phyloP scores from a whole-genome alignment of 2,888 invertebrate species.

The Conistra vaccinii region DNA sequence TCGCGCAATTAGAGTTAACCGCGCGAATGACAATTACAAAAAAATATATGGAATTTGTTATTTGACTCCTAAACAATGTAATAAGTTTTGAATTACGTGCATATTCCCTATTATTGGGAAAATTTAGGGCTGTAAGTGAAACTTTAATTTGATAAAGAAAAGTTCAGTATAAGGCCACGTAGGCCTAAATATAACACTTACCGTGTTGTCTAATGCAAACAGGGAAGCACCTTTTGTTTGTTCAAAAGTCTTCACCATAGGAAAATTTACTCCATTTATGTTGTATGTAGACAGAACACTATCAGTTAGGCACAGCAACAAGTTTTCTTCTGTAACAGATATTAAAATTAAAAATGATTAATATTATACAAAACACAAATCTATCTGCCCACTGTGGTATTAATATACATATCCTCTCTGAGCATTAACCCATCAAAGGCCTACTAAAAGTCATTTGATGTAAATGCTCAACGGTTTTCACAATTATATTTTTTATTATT shows the following conservation, averaged over 20 bases:
- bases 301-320: constrained; percentile 92
- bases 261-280: constrained; percentile 95
- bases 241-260: constrained; percentile 93
- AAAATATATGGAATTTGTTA: too few species aligned
- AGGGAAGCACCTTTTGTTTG: constrained; percentile 97
- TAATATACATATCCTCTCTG: not conserved
- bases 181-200: constrained; percentile 67
- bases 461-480: too few species aligned
- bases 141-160: not conserved
- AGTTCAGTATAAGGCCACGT: not conserved
- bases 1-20: too few species aligned
- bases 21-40: too few species aligned
- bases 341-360: not conserved
- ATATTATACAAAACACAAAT: not conserved
- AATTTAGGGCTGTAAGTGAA: not conserved
- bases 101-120: too few species aligned
- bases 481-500: too few species aligned
- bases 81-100: too few species aligned
- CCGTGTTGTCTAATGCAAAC: constrained; percentile 95
- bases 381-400: not conserved
- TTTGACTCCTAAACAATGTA: too few species aligned
- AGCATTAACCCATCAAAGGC: too few species aligned
- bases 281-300: constrained; percentile 95
- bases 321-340: constrained; percentile 86
- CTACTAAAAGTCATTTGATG: too few species aligned